Conservation (phyloP, 2,888 invertebrate genomes). For the Perizoma affinitatum region DNA sequence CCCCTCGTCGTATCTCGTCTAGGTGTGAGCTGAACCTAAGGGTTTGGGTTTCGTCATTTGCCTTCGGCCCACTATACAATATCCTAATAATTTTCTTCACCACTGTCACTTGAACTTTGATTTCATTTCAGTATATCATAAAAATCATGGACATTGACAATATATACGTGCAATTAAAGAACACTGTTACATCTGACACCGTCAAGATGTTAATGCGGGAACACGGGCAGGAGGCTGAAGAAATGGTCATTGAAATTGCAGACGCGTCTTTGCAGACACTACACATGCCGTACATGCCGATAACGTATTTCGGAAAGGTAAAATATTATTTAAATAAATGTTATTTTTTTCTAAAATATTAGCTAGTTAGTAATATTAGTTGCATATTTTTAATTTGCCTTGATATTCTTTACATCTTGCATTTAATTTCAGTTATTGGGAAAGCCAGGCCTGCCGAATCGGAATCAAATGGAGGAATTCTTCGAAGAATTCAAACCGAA, state of each 20-base stretch:
- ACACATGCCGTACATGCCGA: conserved; percentile 8
- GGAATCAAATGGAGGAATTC: conserved; percentile 62
- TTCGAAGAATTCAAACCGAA: conserved; percentile 57
- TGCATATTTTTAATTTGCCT: too few species aligned
- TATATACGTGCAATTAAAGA: conserved; percentile 29
- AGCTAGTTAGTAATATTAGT: too few species aligned
- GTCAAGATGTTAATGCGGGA: conserved; percentile 14
- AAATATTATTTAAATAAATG: not conserved
- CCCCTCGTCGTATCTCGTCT: too few species aligned
- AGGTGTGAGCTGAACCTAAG: too few species aligned
- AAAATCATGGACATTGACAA: conserved; percentile 39
- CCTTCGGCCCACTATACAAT: not conserved
- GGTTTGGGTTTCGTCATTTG: too few species aligned
- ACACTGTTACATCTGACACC: conserved; percentile 12
- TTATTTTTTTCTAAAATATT: too few species aligned
- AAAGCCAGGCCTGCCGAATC: conserved; percentile 60
- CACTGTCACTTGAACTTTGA: not conserved
- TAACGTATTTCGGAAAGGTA: conserved; percentile 56
- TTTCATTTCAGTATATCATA: conserved; percentile 40
- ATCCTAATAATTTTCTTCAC: not conserved
- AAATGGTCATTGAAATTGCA: not conserved
- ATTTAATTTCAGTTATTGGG: conserved; percentile 55
- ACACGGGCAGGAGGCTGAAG: not conserved
- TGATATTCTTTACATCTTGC: not conserved
- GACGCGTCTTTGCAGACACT: not conserved